Evolutionary conservation across 2,113 vertebrate genomes (phyloP).

Genomic region (Romanogobio albipinnatus): DNA sequence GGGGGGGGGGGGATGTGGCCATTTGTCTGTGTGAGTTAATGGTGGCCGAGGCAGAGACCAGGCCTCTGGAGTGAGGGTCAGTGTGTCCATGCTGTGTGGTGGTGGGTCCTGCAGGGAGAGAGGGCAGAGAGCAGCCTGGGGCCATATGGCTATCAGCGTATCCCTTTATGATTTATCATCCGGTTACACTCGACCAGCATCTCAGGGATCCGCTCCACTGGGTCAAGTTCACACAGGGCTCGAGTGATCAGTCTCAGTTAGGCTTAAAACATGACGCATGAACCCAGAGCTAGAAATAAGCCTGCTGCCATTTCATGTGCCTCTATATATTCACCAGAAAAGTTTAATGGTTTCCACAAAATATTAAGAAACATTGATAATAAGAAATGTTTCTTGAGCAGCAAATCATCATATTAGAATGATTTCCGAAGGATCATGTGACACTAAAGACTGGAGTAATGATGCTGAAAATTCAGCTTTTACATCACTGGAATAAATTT

Average conservation of each 20-base stretch:
- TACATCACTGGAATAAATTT: no score
- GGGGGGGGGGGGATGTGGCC: conserved; percentile 22
- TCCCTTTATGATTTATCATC: conserved; percentile 53
- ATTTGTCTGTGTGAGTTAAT: conserved; percentile 60
- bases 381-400: not conserved
- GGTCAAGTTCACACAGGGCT: conserved; percentile 54
- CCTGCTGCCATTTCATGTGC: not conserved
- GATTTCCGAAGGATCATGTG: not conserved
- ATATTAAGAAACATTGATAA: not conserved
- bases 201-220: conserved; percentile 29
- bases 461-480: no score
- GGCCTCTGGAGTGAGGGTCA: conserved; percentile 56
- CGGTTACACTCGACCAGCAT: conserved; percentile 33
- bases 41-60: conserved; percentile 42
- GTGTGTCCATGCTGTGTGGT: conserved; percentile 47
- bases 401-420: not conserved
- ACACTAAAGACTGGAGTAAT: not conserved
- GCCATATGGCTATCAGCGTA: conserved; percentile 59
- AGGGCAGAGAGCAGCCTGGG: conserved; percentile 53
- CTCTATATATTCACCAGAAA: not conserved
- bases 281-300: not conserved
- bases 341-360: not conserved
- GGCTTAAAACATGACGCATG: conserved; percentile 17
- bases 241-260: conserved; percentile 35
- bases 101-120: conserved; percentile 30